Base-by-base conservation (phyloP, 2,888 invertebrate species). In the Habrosyne pyritoides region DNA sequence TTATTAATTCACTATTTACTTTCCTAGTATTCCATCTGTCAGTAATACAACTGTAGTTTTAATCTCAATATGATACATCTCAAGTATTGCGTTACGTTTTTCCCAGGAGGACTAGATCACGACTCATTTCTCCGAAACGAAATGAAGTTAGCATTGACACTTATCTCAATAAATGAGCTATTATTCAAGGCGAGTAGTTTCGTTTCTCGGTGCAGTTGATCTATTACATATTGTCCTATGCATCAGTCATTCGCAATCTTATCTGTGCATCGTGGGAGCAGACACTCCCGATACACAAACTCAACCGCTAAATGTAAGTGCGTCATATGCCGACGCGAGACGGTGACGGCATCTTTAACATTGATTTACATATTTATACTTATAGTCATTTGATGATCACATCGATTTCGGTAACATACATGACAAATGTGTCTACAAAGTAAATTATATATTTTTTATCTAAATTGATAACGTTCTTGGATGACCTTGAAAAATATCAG, bases 181-280 rank as follows among this genome's bases (percentile, higher is more conserved):
- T 88, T 88, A 88, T 88, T 82, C 78, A 69, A 63, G 66, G 66
- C 66, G 68, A 74, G 64, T 69, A 76, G 79, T 81, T 82, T 82
- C 76, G 77, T 81, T 84, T 74, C 81, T 74, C 71, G 79, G 72
- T 75, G 76, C 74, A 77, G 71, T 80, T 82, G 86, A 90, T 91
- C 89, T 89, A 87, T 89, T 84, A 86, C 83, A 84, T 80, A 89
- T 88, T 90, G 89, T 89, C 84, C 86, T 84, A 86, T 77, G 84
- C 87, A 91, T 90, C 90, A 86, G 86, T 86, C 86, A 85, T 76
- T 81, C 79, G 83, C 83, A 87, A 89, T 90, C 89, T 91, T 87
- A 89, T 90, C 90, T 77, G 64, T 64, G 70, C 77, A 91, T 91
- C 91, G 90, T 91, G 91, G 83, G 91, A 91, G 83, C 83, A 73